Evolutionary conservation across 2,113 vertebrate species (phyloP).

Genomic region (Oenanthe oenanthe): DNA sequence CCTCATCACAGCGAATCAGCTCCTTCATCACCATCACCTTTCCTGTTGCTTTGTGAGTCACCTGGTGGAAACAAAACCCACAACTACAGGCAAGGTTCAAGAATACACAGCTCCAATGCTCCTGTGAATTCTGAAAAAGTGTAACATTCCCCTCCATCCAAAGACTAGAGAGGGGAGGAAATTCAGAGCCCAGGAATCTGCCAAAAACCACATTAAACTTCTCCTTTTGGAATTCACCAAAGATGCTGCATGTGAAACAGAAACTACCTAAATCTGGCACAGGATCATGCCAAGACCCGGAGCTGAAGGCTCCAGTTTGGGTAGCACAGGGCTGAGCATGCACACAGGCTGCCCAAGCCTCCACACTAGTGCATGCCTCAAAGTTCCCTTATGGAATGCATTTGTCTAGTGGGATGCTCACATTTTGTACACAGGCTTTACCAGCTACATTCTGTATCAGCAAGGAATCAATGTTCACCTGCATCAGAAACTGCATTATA

Average conservation of each 20-base stretch:
- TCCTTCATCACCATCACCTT: slow-evolving; percentile 99
- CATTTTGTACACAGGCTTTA: not conserved
- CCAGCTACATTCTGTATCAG: not conserved
- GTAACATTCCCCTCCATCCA: not conserved
- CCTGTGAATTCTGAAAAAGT: not conserved
- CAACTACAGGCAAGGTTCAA: slow-evolving; percentile 16
- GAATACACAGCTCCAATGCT: not conserved
- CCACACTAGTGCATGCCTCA: not conserved
- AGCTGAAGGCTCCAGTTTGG: not conserved
- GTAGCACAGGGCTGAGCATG: not conserved
- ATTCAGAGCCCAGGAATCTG: not conserved
- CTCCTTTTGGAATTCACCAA: not conserved
- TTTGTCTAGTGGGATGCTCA: not conserved
- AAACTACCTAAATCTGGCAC: not conserved
- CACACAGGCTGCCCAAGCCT: not conserved
- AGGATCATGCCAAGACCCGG: not conserved
- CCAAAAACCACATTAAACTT: not conserved
- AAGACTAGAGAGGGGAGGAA: not conserved
- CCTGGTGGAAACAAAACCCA: slow-evolving; percentile 72
- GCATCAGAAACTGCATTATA: not conserved
- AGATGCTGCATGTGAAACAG: not conserved
- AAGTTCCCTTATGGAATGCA: not conserved
- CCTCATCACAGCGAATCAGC: slow-evolving; percentile 95
- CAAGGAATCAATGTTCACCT: not conserved
- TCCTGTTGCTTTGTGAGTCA: slow-evolving; percentile 95